phyloP scores from a whole-genome alignment of 35 echinoderm and acorn worm species.

The Stichopus chloronotus region DNA sequence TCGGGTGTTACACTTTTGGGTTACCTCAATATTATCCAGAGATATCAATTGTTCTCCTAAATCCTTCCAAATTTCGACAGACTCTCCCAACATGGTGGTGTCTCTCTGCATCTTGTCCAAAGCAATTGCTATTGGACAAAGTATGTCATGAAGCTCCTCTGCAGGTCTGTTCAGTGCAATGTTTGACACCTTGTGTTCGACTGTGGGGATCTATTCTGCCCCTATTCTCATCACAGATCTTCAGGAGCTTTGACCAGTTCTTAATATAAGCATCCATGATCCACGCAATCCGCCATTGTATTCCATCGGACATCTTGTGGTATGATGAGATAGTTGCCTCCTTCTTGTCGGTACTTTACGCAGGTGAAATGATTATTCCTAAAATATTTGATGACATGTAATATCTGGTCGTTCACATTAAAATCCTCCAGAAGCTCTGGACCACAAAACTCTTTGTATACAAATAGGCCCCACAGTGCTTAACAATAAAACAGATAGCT shows the following conservation, averaged over 20 bases:
- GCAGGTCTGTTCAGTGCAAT: constrained; percentile 47
- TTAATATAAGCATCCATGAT: constrained; percentile 36
- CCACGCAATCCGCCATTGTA: constrained; percentile 38
- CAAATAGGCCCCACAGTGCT: too few species aligned
- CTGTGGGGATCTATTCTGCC: background rate
- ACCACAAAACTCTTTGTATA: too few species aligned
- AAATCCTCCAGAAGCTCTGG: constrained; percentile 35
- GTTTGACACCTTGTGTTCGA: constrained; percentile 45
- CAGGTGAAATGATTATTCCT: constrained; percentile 41
- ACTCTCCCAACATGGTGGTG: constrained; percentile 13
- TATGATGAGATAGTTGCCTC: constrained; percentile 14
- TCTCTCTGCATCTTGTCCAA: constrained; percentile 51
- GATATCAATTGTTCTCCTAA: background rate
- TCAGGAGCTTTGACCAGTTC: constrained; percentile 43
- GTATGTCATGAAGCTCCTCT: constrained; percentile 28
- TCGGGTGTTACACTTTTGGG: background rate
- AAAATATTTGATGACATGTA: constrained; percentile 59
- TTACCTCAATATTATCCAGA: constrained; percentile 27
- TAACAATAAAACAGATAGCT: too few species aligned
- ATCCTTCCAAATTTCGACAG: constrained; percentile 33
- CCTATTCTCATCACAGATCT: constrained; percentile 21
- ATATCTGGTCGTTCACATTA: constrained; percentile 56
- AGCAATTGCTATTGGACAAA: constrained; percentile 22
- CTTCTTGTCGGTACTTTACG: constrained; percentile 32
- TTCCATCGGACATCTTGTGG: constrained; percentile 63